Evolutionary conservation across 2,113 vertebrate species (phyloP).

Genomic region (Sporophila hypoxantha): DNA sequence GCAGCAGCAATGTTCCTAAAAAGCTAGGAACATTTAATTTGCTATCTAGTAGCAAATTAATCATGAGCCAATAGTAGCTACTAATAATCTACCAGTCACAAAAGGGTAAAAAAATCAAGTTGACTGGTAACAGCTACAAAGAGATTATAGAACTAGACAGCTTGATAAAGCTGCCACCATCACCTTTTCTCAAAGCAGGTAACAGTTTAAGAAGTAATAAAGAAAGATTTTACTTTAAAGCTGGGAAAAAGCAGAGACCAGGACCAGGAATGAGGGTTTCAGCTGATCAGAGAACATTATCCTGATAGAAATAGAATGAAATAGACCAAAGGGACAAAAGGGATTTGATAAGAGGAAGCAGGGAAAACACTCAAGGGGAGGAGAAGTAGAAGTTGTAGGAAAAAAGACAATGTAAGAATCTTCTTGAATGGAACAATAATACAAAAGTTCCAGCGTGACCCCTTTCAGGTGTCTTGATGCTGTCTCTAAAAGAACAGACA

Average conservation of each 20-base stretch:
- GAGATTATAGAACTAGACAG: background rate
- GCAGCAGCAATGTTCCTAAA: background rate
- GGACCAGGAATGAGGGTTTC: background rate
- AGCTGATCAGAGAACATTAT: background rate
- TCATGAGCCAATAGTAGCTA: background rate
- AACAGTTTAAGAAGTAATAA: background rate
- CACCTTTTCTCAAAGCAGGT: background rate
- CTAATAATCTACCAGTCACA: background rate
- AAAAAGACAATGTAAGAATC: background rate
- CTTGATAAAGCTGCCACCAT: background rate
- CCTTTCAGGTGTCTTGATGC: background rate
- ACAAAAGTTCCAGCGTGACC: background rate
- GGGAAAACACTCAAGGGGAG: background rate
- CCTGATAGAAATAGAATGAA: background rate
- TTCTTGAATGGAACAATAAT: background rate
- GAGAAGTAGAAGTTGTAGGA: background rate
- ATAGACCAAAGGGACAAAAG: background rate
- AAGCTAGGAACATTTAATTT: too few relatives aligned
- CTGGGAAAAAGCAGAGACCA: background rate
- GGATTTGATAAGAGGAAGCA: fast-evolving
- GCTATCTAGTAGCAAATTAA: background rate
- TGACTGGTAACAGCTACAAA: background rate
- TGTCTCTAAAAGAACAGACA: fast-evolving
- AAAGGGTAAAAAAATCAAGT: background rate
- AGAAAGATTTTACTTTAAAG: background rate